Conservation (phyloP, 2,113 vertebrate genomes). For the Hippocampus barbouri region DNA sequence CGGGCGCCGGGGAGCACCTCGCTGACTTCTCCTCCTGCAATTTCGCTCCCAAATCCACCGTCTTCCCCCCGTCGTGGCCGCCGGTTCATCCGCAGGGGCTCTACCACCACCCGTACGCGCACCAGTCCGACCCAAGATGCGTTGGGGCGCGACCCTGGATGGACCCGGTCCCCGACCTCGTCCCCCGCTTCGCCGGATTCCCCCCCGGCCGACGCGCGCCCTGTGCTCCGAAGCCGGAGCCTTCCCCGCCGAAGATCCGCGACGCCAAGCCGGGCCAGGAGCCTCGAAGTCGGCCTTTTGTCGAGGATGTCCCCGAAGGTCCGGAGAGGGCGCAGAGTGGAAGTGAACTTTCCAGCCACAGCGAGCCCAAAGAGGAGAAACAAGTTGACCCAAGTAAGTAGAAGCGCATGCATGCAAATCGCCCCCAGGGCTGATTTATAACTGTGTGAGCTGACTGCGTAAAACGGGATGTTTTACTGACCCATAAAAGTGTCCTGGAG, state of each 20-base stretch:
- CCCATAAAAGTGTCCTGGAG: constrained; percentile 98
- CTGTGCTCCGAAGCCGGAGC: constrained; percentile 86
- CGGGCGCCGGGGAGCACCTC: constrained; percentile 76
- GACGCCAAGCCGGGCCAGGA: constrained; percentile 44
- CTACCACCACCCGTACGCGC: constrained; percentile 85
- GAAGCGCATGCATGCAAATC: constrained; percentile 74
- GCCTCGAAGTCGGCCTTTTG: constrained; percentile 74
- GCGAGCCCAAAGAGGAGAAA: constrained; percentile 92
- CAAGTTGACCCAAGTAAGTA: constrained; percentile 99
- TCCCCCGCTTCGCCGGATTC: constrained; percentile 77
- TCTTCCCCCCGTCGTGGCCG: constrained; percentile 90
- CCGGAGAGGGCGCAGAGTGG: constrained; percentile 78
- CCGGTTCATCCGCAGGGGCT: constrained; percentile 88
- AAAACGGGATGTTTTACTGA: constrained; percentile 99
- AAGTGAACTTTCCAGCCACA: constrained; percentile 83
- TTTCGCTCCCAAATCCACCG: constrained; percentile 91
- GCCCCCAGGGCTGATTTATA: constrained; percentile 87
- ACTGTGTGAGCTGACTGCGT: constrained; percentile 91
- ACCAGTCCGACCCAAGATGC: constrained; percentile 84
- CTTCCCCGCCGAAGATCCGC: constrained; percentile 68
- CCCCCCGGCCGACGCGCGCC: constrained; percentile 77
- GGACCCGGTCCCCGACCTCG: constrained; percentile 81
- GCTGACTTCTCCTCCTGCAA: constrained; percentile 92
- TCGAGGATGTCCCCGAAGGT: constrained; percentile 62
- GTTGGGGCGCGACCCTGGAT: constrained; percentile 88